A percentile compares a stretch with the other conserved stretches of the same genome.
Evolutionary conservation across 2,797 vertebrate species (phyloP).

Genomic region (Phoebastria nigripes): DNA sequence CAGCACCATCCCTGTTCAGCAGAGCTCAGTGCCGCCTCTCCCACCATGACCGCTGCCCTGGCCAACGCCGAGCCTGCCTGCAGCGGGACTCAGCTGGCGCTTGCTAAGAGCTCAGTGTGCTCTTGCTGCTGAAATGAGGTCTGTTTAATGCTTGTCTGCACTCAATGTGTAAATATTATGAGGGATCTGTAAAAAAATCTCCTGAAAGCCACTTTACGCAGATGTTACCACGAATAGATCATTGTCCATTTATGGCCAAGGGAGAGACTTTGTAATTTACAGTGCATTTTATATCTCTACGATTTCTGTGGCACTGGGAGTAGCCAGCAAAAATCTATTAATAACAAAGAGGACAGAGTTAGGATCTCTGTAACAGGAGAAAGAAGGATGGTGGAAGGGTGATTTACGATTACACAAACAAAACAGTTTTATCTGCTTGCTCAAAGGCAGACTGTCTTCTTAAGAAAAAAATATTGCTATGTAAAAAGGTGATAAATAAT

Average conservation of each 20-base stretch:
- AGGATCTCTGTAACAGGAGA: constrained; percentile 1
- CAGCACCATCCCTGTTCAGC: neutral
- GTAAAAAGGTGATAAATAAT: neutral
- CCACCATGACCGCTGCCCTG: rapidly evolving
- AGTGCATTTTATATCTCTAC: neutral
- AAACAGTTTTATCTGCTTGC: constrained; percentile 1
- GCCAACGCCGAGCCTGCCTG: rapidly evolving
- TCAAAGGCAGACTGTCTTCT: neutral
- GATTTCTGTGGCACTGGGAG: constrained; percentile 9
- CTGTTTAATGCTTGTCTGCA: constrained; percentile 20
- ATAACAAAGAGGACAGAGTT: constrained; percentile 6
- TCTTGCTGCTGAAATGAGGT: neutral
- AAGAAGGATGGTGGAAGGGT: neutral
- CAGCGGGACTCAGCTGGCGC: neutral
- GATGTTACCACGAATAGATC: constrained; percentile 24
- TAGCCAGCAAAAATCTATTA: constrained; percentile 17
- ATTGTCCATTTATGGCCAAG: constrained; percentile 26
- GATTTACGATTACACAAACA: neutral
- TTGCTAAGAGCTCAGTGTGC: rapidly evolving
- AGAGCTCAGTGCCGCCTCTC: neutral
- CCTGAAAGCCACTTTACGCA: neutral
- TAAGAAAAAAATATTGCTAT: neutral
- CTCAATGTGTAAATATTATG: constrained; percentile 46
- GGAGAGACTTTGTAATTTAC: constrained; percentile 3
- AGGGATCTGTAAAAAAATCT: constrained; percentile 23